These are phyloP conservation scores for Neomonachus schauinslandi DNA, from an alignment of 2,113 vertebrate genomes.

Conservation along the genomic window DNA sequence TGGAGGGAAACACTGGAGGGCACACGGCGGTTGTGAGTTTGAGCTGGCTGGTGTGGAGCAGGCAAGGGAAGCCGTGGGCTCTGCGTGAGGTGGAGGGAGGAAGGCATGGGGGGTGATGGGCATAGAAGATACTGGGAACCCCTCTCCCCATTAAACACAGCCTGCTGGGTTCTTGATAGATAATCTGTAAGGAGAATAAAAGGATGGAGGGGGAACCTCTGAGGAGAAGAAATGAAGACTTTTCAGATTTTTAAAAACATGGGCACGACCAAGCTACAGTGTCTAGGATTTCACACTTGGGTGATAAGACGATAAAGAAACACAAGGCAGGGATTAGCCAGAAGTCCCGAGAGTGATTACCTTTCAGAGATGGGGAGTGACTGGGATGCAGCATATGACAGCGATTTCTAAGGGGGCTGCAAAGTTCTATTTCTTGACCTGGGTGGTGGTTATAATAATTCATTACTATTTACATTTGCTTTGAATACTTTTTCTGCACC, in stretches of 20 bases:
- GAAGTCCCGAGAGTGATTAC: not conserved
- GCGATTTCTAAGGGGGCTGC: not conserved
- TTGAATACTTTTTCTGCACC: not conserved
- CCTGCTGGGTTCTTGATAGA: not conserved
- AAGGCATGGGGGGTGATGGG: not conserved
- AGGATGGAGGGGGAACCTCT: not conserved
- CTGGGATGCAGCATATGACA: not conserved
- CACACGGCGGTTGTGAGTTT: accelerated
- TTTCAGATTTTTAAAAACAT: not conserved
- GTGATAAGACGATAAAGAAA: not conserved
- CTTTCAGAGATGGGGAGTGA: not conserved
- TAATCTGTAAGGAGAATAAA: not conserved
- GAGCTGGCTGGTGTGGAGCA: not conserved
- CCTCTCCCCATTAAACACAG: not conserved
- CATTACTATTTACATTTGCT: not conserved
- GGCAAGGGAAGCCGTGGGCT: not conserved
- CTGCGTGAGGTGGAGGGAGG: not conserved
- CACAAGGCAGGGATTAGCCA: not conserved
- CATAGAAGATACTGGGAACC: not conserved
- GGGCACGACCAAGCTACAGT: not conserved
- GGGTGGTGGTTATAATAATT: not conserved
- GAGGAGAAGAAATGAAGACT: not conserved
- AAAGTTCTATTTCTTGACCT: not conserved
- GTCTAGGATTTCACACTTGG: not conserved
- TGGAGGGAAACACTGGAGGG: not conserved